Evolutionary conservation across 2,888 invertebrate species (phyloP).

Genomic region (Drosophila percnosoma): DNA sequence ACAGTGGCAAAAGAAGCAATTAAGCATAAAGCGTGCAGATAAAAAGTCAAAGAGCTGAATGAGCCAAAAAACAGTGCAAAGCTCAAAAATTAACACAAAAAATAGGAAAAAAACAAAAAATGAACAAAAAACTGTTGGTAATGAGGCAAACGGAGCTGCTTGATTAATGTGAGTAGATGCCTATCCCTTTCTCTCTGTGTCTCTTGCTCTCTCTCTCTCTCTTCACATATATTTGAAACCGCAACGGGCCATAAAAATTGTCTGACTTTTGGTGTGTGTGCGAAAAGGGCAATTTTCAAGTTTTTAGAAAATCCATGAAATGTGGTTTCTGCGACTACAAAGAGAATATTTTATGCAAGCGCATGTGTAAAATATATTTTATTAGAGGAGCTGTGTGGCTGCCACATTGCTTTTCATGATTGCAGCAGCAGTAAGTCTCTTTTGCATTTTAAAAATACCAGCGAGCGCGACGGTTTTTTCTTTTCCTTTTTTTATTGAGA

Average conservation of each 20-base stretch:
- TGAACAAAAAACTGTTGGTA: conserved; percentile 26
- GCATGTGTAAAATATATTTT: conserved; percentile 67
- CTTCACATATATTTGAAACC: conserved; percentile 36
- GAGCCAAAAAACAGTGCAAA: conserved; percentile 17
- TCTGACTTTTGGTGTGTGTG: conserved; percentile 35
- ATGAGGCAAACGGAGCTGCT: conserved; percentile 50
- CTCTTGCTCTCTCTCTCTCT: background rate
- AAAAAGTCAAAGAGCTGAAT: conserved; percentile 61
- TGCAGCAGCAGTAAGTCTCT: conserved; percentile 21
- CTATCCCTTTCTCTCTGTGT: background rate
- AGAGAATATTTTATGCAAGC: conserved; percentile 66
- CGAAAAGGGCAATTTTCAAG: conserved; percentile 57
- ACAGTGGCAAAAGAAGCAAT: conserved; percentile 62
- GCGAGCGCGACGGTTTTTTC: conserved; percentile 52
- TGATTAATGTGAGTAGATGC: conserved; percentile 59
- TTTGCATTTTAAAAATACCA: conserved; percentile 58
- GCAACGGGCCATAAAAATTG: conserved; percentile 54
- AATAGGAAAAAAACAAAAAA: background rate
- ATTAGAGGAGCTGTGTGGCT: conserved; percentile 49
- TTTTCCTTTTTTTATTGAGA: conserved; percentile 26
- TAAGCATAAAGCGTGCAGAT: conserved; percentile 67
- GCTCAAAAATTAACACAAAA: conserved; percentile 45
- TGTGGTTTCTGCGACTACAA: conserved; percentile 62
- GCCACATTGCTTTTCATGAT: conserved; percentile 24
- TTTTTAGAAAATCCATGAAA: conserved; percentile 68